Conservation (phyloP, 2,113 vertebrate genomes). For the Procapra przewalskii region DNA sequence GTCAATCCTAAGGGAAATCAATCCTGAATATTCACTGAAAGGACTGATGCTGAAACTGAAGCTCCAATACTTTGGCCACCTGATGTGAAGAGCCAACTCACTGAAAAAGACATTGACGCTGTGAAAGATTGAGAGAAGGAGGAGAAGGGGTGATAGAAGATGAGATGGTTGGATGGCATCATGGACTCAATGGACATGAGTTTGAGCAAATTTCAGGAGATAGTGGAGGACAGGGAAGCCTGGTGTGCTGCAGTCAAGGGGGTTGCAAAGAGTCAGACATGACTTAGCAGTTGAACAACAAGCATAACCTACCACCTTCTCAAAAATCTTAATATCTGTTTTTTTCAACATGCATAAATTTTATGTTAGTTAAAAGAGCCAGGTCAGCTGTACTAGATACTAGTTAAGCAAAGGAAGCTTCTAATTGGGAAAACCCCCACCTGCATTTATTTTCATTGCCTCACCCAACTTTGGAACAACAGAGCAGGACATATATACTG, state of each 20-base stretch:
- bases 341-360: neutral
- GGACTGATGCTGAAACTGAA: neutral
- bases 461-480: neutral
- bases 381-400: neutral
- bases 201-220: neutral
- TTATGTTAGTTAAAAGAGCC: neutral
- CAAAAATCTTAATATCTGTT: neutral
- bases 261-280: neutral
- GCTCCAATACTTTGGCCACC: neutral
- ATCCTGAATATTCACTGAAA: neutral
- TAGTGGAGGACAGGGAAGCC: neutral
- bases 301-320: neutral
- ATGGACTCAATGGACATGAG: neutral
- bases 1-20: neutral
- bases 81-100: neutral
- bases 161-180: neutral
- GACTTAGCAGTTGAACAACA: neutral
- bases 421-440: neutral
- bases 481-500: neutral
- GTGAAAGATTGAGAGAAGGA: neutral
- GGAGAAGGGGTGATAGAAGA: neutral
- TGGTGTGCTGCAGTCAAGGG: neutral
- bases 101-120: neutral
- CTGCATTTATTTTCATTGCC: neutral
- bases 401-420: neutral